Conservation (phyloP, 2,888 invertebrate species). For the Tenthredo amoena region DNA sequence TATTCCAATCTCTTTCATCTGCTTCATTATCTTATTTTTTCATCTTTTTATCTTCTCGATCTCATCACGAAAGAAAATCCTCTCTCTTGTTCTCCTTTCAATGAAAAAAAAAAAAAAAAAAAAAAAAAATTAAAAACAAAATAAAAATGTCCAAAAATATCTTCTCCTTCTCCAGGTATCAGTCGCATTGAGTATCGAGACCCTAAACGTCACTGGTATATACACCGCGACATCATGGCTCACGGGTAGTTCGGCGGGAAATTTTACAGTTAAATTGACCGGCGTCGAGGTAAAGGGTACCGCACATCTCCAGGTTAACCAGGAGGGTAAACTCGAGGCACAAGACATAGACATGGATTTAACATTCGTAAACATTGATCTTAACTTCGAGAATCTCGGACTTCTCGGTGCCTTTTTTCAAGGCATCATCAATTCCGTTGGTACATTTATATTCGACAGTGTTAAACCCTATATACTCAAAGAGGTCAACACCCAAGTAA, state of each 20-base stretch:
- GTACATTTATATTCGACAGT: conserved; percentile 90
- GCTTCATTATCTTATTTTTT: neutral
- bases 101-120: neutral
- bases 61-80: neutral
- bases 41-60: neutral
- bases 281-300: conserved; percentile 85
- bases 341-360: conserved; percentile 90
- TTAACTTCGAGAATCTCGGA: conserved; percentile 91
- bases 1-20: neutral
- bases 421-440: conserved; percentile 90
- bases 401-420: conserved; percentile 86
- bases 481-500: conserved; percentile 87
- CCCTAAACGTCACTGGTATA: conserved; percentile 86
- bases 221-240: conserved; percentile 88
- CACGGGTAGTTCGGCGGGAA: conserved; percentile 84
- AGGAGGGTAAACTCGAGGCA: conserved; percentile 88
- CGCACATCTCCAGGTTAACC: conserved; percentile 86
- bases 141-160: too few species aligned
- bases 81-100: neutral
- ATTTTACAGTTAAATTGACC: conserved; percentile 88
- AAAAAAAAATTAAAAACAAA: neutral
- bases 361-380: conserved; percentile 86
- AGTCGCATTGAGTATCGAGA: conserved; percentile 86
- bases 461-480: conserved; percentile 91
- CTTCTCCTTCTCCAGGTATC: conserved; percentile 80